Evolutionary conservation across 2,797 vertebrate genomes (phyloP).

Genomic region (Setipinna tenuifilis): DNA sequence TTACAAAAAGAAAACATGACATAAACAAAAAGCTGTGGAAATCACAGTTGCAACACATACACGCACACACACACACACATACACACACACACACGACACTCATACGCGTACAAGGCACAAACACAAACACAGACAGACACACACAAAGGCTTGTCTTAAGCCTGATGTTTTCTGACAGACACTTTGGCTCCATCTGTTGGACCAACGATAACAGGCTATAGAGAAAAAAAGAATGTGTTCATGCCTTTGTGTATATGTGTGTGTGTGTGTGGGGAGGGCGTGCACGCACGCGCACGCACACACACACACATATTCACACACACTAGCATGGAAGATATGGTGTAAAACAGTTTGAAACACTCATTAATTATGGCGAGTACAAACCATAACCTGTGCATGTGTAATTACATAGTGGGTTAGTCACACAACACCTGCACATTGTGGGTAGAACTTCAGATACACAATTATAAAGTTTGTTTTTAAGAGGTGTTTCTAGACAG

Average conservation of each 20-base stretch:
- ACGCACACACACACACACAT: neutral
- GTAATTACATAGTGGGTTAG: neutral
- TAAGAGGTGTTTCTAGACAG: too few relatives aligned
- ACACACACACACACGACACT: neutral
- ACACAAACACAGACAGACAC: neutral
- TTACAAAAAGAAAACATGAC: neutral
- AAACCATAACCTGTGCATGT: neutral
- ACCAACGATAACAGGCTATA: neutral
- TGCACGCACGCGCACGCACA: conserved; percentile 26
- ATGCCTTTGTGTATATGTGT: neutral
- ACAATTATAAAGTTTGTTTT: neutral
- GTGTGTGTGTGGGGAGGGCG: conserved; percentile 28
- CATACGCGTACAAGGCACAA: neutral
- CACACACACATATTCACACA: conserved; percentile 34
- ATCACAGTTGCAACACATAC: neutral
- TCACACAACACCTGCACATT: neutral
- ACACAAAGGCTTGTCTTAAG: conserved; percentile 17
- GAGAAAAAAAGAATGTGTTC: neutral
- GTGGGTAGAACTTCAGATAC: neutral
- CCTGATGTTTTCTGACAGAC: conserved; percentile 12
- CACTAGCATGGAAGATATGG: neutral
- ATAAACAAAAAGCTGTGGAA: neutral
- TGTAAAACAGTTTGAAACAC: neutral
- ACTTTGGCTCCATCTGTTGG: conserved; percentile 15
- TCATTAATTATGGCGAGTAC: neutral